Conservation (phyloP, 2,113 vertebrate genomes). For the Myanophis thanlyinensis region DNA sequence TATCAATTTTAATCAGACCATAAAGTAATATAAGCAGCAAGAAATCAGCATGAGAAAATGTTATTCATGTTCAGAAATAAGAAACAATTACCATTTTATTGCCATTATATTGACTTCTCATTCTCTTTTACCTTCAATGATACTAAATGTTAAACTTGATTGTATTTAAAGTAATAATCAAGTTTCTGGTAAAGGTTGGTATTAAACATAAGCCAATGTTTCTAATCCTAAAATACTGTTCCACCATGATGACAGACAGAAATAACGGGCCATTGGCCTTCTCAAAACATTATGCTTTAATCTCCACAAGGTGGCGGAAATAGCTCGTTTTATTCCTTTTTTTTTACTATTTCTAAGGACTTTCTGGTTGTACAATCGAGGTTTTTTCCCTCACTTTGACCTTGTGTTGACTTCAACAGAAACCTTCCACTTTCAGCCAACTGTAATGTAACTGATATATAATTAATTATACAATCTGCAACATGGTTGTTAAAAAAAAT, state of each 20-base stretch:
- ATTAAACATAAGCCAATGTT: not conserved
- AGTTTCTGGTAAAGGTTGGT: not conserved
- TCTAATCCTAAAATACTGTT: not conserved
- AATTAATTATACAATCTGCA: not conserved
- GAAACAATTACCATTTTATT: not conserved
- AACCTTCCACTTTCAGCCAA: not conserved
- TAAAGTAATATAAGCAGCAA: not conserved
- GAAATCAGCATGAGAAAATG: not conserved
- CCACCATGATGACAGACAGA: not conserved
- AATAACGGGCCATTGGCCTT: not conserved
- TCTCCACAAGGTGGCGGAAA: constrained; percentile 70
- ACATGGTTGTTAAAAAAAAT: not conserved
- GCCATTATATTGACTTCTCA: not conserved
- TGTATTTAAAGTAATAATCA: not conserved
- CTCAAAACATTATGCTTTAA: not conserved
- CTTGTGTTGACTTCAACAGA: not conserved
- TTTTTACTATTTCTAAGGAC: not conserved
- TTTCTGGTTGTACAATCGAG: not conserved
- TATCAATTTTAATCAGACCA: not conserved
- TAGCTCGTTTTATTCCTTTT: not conserved
- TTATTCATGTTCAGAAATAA: not conserved
- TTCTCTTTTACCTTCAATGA: not conserved
- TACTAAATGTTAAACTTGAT: not conserved
- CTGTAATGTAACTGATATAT: not conserved
- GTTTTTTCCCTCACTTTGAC: not conserved